These are phyloP conservation scores for Apeira syringaria DNA, from an alignment of 2,888 invertebrate genomes.

Conservation along the genomic window DNA sequence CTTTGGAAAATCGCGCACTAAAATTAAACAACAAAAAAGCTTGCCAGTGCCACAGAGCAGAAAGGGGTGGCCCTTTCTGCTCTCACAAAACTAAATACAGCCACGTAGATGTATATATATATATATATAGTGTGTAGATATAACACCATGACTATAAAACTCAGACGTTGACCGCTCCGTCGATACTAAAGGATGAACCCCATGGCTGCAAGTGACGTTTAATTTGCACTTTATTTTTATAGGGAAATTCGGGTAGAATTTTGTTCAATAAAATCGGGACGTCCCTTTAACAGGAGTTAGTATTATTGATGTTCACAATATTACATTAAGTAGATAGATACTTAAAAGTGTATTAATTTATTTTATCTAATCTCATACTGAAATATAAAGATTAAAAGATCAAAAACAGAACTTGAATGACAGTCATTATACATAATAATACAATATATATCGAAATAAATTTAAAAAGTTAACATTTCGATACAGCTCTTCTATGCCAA, in stretches of 20 bases:
- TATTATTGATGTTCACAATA: conserved; percentile 32
- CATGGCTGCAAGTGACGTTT: conserved; percentile 51
- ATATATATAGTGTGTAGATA: not conserved
- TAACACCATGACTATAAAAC: conserved; percentile 7
- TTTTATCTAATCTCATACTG: no score
- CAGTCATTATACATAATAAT: no score
- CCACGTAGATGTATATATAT: not conserved
- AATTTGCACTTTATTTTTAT: conserved; percentile 48
- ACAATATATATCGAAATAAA: no score
- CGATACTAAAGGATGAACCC: conserved; percentile 33
- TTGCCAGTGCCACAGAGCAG: no score
- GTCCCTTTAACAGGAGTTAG: conserved; percentile 24
- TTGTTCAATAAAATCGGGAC: conserved; percentile 26
- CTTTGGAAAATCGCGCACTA: no score
- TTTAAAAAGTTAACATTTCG: no score
- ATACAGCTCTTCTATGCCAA: no score
- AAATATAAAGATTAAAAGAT: no score
- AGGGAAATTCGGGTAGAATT: conserved; percentile 35
- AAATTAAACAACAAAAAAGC: no score
- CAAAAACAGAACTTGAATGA: no score
- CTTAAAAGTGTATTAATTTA: no score
- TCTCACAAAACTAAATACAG: not conserved
- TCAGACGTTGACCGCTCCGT: conserved; percentile 15
- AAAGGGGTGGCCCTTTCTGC: not conserved
- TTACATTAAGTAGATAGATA: conserved; percentile 18